phyloP scores from a whole-genome alignment of 2,888 invertebrate genomes.

The Apodemia mormo region DNA sequence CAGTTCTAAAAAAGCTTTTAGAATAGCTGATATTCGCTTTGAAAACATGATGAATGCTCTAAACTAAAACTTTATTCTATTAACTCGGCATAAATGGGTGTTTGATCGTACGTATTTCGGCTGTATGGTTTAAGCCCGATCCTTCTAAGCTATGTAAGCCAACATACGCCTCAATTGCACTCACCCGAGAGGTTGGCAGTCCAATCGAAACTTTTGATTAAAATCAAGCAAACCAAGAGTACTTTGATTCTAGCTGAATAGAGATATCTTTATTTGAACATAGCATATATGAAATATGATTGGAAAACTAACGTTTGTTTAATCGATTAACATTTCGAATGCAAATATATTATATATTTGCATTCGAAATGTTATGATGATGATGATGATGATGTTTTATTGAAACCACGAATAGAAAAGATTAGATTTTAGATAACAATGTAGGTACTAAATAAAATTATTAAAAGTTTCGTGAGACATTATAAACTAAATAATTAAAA shows the following conservation, averaged over 20 bases:
- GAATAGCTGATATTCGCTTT: background rate
- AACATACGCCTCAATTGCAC: constrained; percentile 65
- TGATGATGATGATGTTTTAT: too few relatives aligned
- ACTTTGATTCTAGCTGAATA: constrained; percentile 59
- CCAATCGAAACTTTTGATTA: constrained; percentile 81
- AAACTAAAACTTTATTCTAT: constrained; percentile 59
- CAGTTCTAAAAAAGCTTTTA: background rate
- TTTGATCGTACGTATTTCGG: constrained; percentile 51
- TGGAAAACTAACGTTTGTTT: constrained; percentile 52
- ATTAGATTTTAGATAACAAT: too few relatives aligned
- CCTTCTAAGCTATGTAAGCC: constrained; percentile 12
- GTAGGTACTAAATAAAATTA: too few relatives aligned
- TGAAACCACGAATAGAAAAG: too few relatives aligned
- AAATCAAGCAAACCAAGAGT: constrained; percentile 74
- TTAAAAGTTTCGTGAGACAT: too few relatives aligned
- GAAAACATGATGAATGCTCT: constrained; percentile 13
- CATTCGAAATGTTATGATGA: constrained; percentile 31
- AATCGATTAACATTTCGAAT: constrained; percentile 53
- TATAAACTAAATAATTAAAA: too few relatives aligned
- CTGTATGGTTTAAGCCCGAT: constrained; percentile 9
- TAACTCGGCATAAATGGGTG: constrained; percentile 68
- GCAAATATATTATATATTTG: background rate
- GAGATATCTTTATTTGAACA: constrained; percentile 77
- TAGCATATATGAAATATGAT: constrained; percentile 50
- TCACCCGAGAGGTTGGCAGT: constrained; percentile 64